Percentiles rank a stretch among this genome's conserved stretches.
These are phyloP conservation scores for Tholera decimalis DNA, from an alignment of 2,888 invertebrate genomes.

Conservation along the genomic window DNA sequence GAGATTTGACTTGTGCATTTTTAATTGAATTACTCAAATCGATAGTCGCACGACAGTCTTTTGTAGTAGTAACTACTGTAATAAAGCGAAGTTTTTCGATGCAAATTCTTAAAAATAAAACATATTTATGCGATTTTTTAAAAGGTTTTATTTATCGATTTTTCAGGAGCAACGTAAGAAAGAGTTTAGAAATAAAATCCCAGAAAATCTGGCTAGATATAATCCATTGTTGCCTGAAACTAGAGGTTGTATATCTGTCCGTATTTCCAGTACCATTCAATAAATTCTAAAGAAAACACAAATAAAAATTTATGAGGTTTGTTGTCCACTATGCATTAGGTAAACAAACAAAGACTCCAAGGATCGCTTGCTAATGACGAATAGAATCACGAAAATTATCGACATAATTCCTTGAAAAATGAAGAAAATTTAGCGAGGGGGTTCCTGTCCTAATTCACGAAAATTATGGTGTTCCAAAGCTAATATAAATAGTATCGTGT, in stretches of 20 bases:
- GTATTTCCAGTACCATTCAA: not conserved
- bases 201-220: not conserved
- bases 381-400: constrained; percentile 24
- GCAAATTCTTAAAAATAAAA: not conserved
- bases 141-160: too few relatives aligned
- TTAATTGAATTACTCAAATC: not conserved
- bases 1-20: constrained; percentile 9
- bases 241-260: not conserved
- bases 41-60: not conserved
- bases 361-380: constrained; percentile 4
- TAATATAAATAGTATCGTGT: constrained; percentile 46
- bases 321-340: not conserved
- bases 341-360: constrained; percentile 40
- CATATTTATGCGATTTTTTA: too few relatives aligned
- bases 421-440: constrained; percentile 16
- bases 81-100: not conserved
- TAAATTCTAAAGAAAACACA: not conserved
- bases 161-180: too few relatives aligned
- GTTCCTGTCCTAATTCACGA: constrained; percentile 38
- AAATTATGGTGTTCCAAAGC: constrained; percentile 45
- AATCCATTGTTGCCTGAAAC: not conserved
- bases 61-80: not conserved
- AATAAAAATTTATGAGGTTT: not conserved
- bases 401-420: constrained; percentile 23
- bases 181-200: too few relatives aligned